These are phyloP conservation scores for Seriola dumerili DNA, from an alignment of 2,113 vertebrate genomes.

Conservation along the genomic window DNA sequence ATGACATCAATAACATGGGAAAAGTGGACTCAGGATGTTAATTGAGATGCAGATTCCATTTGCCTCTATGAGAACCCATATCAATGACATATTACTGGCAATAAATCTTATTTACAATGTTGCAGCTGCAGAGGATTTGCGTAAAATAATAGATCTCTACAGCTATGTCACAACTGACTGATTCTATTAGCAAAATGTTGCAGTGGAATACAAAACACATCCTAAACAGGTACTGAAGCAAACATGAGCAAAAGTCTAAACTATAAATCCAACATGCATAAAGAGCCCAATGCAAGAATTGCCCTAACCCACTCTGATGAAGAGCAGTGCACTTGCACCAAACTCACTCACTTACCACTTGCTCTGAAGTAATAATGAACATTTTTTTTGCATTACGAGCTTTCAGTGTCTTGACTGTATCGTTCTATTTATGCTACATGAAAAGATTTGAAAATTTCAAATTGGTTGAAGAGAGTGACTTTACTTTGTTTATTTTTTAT, in stretches of 20 bases:
- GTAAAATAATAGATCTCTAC: conserved; percentile 2
- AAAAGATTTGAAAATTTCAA: not conserved
- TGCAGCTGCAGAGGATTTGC: conserved; percentile 24
- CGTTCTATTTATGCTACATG: not conserved
- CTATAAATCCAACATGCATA: not conserved
- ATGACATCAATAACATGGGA: conserved; percentile 76
- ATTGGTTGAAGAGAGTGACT: not conserved
- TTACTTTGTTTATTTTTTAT: not conserved
- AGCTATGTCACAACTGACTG: not conserved
- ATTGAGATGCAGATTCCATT: conserved; percentile 47
- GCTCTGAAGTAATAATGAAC: not conserved
- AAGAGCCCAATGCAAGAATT: not conserved
- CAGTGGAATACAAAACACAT: not conserved
- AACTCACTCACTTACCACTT: not conserved
- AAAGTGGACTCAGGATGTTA: conserved; percentile 46
- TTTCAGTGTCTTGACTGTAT: not conserved
- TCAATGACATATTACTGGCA: conserved; percentile 34
- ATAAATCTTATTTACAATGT: not conserved
- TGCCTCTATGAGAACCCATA: conserved; percentile 42
- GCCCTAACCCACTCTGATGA: not conserved
- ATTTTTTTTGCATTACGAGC: not conserved
- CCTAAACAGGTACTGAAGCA: not conserved
- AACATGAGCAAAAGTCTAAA: not conserved
- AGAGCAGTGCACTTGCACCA: too few species aligned
- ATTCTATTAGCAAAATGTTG: not conserved